Evolutionary conservation across 2,113 vertebrate genomes (phyloP), one percentile per base, ranked within the genome.

Genomic region (Callopanchax toddi): DNA sequence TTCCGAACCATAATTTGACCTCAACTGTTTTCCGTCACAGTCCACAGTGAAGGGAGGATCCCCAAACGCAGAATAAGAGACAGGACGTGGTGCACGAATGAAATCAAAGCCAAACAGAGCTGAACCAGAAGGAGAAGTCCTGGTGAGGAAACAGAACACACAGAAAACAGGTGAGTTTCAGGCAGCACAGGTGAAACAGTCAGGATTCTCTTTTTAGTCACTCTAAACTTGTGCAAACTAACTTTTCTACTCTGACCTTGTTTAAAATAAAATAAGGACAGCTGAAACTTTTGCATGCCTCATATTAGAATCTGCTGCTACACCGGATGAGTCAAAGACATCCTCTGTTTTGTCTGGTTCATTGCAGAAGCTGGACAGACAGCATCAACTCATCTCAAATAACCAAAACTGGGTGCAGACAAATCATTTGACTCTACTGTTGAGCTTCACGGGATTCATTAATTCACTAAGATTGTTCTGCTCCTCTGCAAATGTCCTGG

Each of bases 401-500:
- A 72, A 77, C 72, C n/a, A n/a, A n/a, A n/a, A n/a, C n/a, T n/a
- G n/a, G n/a, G n/a, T 62, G 32, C 54, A 66, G 68, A 63, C 74
- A 66, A 45, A 70, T 67, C 43, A 67, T 78, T 46, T 76, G 68
- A 74, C 74, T 69, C 65, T 43, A 34, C 4, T 68, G 74, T 68
- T 65, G 39, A 59, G 62, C 53, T 46, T 48, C 13, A 1, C 32
- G 67, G 71, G 73, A 70, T 78, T 78, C 51, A 32, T 42, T 79
- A 43, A 76, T 74, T 72, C 50, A 63, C 56, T 76, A 52, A 76
- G 71, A 85, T 83, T n/a, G n/a, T n/a, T n/a, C n/a, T n/a, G n/a
- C n/a, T n/a, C n/a, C n/a, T n/a, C n/a, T n/a, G n/a, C n/a, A n/a
- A n/a, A n/a, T n/a, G n/a, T n/a, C n/a, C n/a, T n/a, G n/a, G n/a